Conservation (phyloP, 53 echinoderm and acorn worm genomes). For the Temnopleurus reevesii region DNA sequence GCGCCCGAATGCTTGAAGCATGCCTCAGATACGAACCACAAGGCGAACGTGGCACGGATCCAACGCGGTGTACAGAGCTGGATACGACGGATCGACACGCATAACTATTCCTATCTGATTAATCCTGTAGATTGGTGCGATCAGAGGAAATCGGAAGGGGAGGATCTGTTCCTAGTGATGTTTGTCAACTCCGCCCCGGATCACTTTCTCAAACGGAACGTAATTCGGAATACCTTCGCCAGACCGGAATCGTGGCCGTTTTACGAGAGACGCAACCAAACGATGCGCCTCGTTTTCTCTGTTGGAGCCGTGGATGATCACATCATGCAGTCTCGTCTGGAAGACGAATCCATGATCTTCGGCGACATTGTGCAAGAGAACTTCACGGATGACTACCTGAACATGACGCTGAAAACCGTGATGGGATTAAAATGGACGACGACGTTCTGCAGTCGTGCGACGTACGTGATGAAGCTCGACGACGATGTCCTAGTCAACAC, state of each 20-base stretch:
- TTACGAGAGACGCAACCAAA: not conserved
- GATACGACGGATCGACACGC: slow-evolving; percentile 24
- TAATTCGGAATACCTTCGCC: slow-evolving; percentile 51
- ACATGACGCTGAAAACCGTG: slow-evolving; percentile 51
- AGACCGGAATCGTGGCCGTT: slow-evolving; percentile 27
- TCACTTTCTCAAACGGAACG: slow-evolving; percentile 48
- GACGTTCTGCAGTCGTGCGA: slow-evolving; percentile 25
- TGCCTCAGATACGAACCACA: slow-evolving; percentile 46
- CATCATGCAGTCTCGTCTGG: slow-evolving; percentile 10
- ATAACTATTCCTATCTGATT: slow-evolving; percentile 42
- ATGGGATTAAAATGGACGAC: slow-evolving; percentile 53
- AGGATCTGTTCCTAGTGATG: slow-evolving; percentile 31
- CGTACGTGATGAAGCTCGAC: slow-evolving; percentile 46
- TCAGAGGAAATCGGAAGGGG: not conserved
- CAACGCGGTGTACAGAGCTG: slow-evolving; percentile 42
- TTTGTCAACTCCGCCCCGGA: slow-evolving; percentile 57
- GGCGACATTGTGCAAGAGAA: slow-evolving; percentile 46
- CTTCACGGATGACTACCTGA: slow-evolving; percentile 51
- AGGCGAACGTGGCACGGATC: slow-evolving; percentile 33
- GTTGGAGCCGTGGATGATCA: slow-evolving; percentile 26
- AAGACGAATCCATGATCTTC: slow-evolving; percentile 34
- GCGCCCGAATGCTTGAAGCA: slow-evolving; percentile 25
- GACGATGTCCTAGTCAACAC: slow-evolving; percentile 51
- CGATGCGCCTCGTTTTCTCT: slow-evolving; percentile 44
- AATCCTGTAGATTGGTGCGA: slow-evolving; percentile 31